Base-by-base conservation (phyloP, 2,797 vertebrate genomes). In the Eremophila alpestris region DNA sequence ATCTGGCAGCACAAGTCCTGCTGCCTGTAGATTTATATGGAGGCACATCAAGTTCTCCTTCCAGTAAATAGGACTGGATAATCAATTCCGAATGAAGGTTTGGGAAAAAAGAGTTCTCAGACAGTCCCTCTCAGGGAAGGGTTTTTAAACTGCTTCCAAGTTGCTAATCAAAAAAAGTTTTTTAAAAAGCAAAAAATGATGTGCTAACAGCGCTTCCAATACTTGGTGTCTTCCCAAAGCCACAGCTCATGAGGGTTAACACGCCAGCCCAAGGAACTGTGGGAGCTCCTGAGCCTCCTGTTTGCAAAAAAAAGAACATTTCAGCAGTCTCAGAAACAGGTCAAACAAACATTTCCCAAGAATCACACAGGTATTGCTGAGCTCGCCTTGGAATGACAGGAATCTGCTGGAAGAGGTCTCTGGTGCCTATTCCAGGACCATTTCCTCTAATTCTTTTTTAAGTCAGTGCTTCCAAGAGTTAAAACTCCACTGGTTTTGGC, bases 41-140 rank as follows among this genome's bases (percentile, higher is more conserved):
- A 93, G 87, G 71, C 73, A 81, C 94, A 83, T 73, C 82, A 91
- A 86, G 79, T 89, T 81, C 87, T 94, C 41, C 55, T 94, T 90
- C 76, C 29, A 81, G 71, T 34, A 81, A 77, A 46, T 1, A 32
- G 36, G 41, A 22, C 60, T 85, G 48, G 30, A 70, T 76, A 92
- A 95, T 88, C 55, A 90, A 87, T 79, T 78, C 86, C 8, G 5
- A 79, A 76, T 65, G 74, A 73, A 87, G 27, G 38, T 51, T 48
- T 77, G 36, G 5, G n/a, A 60, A 41, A 49, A 65, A 80, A n/a
- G 4, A 26, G 1, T 64, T 80, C 24, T 51, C 68, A 77, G 41
- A 58, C 65, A 77, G 43, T 74, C 9, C 32, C 34, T 10, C 60
- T 65, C 60, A 69, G 7, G 22, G 69, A 54, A 81, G 46, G 51